Conservation (phyloP, 2,113 vertebrate genomes). For the Tringa solitaria region DNA sequence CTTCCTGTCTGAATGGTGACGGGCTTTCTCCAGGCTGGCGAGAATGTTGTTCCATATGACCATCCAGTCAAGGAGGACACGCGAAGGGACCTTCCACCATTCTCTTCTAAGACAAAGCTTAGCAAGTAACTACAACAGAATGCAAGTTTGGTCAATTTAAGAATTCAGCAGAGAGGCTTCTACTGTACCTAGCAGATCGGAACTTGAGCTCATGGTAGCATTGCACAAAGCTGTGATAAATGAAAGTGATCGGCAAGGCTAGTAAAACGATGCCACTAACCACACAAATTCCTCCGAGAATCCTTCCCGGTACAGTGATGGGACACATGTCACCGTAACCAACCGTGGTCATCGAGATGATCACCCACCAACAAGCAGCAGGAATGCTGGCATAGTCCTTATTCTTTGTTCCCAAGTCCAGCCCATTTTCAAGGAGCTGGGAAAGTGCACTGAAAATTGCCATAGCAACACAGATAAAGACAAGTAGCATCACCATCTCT, state of each 20-base stretch:
- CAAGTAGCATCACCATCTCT: constrained; percentile 98
- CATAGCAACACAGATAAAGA: constrained; percentile 98
- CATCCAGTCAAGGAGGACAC: constrained; percentile 52
- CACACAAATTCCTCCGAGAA: constrained; percentile 96
- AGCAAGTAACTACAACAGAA: constrained; percentile 29
- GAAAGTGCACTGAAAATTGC: constrained; percentile 97
- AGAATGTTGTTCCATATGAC: constrained; percentile 24
- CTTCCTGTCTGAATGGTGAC: constrained; percentile 59
- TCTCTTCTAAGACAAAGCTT: constrained; percentile 41
- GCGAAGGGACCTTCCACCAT: constrained; percentile 20
- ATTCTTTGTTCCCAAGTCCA: constrained; percentile 90
- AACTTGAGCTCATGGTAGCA: constrained; percentile 97
- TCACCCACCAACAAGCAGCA: constrained; percentile 98
- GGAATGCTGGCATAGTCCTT: constrained; percentile 97
- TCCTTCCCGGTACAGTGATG: constrained; percentile 91
- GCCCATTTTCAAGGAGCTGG: constrained; percentile 94
- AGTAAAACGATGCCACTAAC: constrained; percentile 97
- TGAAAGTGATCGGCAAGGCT: constrained; percentile 97
- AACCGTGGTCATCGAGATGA: constrained; percentile 99
- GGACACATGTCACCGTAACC: constrained; percentile 99
- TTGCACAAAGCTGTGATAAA: constrained; percentile 99
- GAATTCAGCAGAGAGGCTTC: constrained; percentile 87
- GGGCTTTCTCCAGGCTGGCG: constrained; percentile 23
- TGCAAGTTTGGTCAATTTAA: constrained; percentile 72
- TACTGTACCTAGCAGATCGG: constrained; percentile 88